Base-by-base conservation (phyloP, 2,888 invertebrate species). In the Drosophila neoperkinsi region DNA sequence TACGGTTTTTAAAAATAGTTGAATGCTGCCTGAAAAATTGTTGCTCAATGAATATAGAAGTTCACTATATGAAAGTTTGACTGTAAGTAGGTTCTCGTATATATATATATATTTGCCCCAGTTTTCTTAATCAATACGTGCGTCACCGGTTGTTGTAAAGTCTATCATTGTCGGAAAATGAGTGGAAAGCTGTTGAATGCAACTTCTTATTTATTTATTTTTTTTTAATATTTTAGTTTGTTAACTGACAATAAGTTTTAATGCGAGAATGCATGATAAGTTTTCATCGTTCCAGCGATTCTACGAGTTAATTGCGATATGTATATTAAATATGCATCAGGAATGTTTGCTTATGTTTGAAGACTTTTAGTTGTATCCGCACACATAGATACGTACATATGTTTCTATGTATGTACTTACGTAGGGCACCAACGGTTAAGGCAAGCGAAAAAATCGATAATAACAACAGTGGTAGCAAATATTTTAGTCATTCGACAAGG, bases 401-500 rank as follows among this genome's bases (percentile, higher is more conserved):
- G n/a, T n/a, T n/a, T 30, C 11, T 51, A 51, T 18, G 50, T 28
- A 50, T 50, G 28, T 28, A 50, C 28, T 18, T 50, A 30, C 16
- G 30, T n/a, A 31, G 57, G 34, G 64, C 52, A 69, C 18, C 33
- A 74, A 69, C 72, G 64, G 63, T 76, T 77, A 64, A 57, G 67
- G 69, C 69, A 77, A 81, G 72, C 79, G 84, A 79, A 82, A 82
- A 82, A 82, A 60, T 82, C 82, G 79, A 82, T 81, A 81, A 77
- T 63, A 73, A 58, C 67, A 74, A 70, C 25, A 43, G 50, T 43
- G 43, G 41, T 46, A 68, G 52, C 60, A 60, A 58, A 59, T 34
- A 62, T 60, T 59, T 59, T n/a, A 41, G 50, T 49, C 28, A 55
- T 21, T 59, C 41, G 59, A 65, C 64, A 65, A 65, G 64, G 64